phyloP scores from a whole-genome alignment of 2,797 vertebrate genomes.

The Sebastes alutus region DNA sequence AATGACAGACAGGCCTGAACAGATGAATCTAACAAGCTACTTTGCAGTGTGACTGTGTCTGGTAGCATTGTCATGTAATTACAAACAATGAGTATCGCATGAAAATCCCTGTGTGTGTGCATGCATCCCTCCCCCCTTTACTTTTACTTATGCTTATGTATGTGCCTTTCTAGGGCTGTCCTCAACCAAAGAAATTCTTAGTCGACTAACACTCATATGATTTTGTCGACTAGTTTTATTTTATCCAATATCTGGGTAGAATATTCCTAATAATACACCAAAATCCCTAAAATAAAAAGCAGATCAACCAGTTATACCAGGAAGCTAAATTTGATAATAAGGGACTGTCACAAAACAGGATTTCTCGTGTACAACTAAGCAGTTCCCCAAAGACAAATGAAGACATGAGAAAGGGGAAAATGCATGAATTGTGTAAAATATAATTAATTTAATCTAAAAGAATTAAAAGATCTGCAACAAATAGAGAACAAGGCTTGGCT shows the following conservation, averaged over 20 bases:
- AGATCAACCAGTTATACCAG: neutral
- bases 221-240: too few relatives aligned
- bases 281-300: neutral
- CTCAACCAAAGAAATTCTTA: too few relatives aligned
- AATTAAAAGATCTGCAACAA: neutral
- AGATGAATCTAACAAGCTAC: too few relatives aligned
- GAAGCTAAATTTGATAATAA: neutral
- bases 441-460: neutral
- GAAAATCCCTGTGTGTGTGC: neutral
- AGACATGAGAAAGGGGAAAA: neutral
- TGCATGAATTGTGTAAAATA: neutral
- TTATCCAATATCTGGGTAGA: neutral
- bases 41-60: too few relatives aligned
- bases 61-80: slow-evolving; percentile 28
- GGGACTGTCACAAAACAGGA: neutral
- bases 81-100: slow-evolving; percentile 12
- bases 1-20: slow-evolving; percentile 13
- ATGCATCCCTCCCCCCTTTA: neutral
- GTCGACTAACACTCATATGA: too few relatives aligned
- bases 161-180: neutral
- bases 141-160: neutral
- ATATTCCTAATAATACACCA: neutral
- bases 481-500: neutral
- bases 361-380: neutral
- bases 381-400: neutral